Conservation (phyloP, 2,113 vertebrate genomes). For the Pardalotus punctatus region DNA sequence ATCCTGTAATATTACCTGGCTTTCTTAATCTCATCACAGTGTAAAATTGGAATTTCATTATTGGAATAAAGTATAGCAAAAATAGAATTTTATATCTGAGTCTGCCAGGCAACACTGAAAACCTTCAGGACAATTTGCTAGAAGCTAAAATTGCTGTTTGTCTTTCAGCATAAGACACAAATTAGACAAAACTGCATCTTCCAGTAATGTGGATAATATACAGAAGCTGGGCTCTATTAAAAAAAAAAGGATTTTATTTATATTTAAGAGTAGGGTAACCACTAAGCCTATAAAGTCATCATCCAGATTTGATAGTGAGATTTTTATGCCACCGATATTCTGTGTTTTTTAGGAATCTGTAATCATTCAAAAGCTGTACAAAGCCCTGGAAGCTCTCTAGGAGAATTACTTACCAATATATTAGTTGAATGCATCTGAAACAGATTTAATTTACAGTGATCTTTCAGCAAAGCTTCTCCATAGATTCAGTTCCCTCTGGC, state of each 20-base stretch:
- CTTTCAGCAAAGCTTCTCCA: not conserved
- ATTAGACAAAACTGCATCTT: not conserved
- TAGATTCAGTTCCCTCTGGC: not conserved
- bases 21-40: constrained; percentile 1
- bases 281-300: not conserved
- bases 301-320: not conserved
- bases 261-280: not conserved
- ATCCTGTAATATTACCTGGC: not conserved
- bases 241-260: not conserved
- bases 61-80: no score
- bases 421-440: not conserved
- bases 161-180: not conserved
- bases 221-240: not conserved
- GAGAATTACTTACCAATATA: not conserved
- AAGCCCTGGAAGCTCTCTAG: not conserved
- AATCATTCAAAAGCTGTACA: not conserved
- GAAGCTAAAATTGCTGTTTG: not conserved
- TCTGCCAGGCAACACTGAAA: not conserved
- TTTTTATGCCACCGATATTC: not conserved
- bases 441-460: not conserved
- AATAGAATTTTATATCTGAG: not conserved
- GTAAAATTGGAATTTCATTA: constrained; percentile 22
- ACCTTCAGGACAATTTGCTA: not conserved
- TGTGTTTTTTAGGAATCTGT: not conserved
- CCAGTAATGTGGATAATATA: not conserved